Conservation (phyloP, 2,888 invertebrate species). For the Noctua pronuba region DNA sequence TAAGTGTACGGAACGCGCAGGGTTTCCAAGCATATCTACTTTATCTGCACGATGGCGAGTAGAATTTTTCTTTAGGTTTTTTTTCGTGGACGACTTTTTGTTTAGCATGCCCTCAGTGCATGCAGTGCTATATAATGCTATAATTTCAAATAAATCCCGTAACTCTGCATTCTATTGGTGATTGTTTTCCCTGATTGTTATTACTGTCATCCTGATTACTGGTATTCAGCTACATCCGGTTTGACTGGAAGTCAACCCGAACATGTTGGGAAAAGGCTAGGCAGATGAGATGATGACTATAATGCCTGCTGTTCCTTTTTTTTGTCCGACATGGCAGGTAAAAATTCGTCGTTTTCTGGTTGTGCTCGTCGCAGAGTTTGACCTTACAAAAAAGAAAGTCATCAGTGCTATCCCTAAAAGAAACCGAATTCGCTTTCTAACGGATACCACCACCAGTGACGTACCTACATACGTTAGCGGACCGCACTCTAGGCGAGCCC, state of each 20-base stretch:
- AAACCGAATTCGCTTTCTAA: background rate
- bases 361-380: background rate
- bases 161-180: background rate
- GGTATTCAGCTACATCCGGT: background rate
- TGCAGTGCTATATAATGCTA: too few species aligned
- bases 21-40: background rate
- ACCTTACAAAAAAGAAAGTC: background rate
- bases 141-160: background rate
- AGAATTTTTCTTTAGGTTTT: background rate
- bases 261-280: background rate
- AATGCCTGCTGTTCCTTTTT: background rate
- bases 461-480: background rate
- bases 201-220: background rate
- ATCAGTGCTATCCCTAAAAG: background rate
- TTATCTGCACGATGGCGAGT: background rate
- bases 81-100: background rate
- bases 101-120: too few species aligned
- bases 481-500: conserved; percentile 3
- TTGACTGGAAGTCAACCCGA: background rate
- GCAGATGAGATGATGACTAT: background rate
- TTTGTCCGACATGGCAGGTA: background rate
- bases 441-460: background rate
- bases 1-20: background rate
- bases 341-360: background rate
- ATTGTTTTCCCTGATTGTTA: background rate